Conservation (phyloP, 2,888 invertebrate species). For the Hanleya hanleyi region DNA sequence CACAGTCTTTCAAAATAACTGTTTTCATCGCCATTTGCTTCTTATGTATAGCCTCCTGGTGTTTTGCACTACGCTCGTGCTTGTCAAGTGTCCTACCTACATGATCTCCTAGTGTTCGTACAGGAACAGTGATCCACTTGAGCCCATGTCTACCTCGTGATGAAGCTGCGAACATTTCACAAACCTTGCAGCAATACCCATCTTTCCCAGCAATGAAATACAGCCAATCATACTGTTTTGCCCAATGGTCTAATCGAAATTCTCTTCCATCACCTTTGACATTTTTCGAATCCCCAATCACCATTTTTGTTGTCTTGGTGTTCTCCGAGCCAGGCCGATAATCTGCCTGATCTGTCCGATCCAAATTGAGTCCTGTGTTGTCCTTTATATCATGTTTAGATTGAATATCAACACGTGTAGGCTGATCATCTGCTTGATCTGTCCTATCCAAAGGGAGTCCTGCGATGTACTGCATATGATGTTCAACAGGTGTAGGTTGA, state of each 20-base stretch:
- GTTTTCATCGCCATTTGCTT: not conserved
- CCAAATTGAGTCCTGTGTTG: too few species aligned
- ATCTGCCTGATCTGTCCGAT: too few species aligned
- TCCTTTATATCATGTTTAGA: too few species aligned
- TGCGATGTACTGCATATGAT: too few species aligned
- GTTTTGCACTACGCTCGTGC: not conserved
- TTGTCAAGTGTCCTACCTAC: not conserved
- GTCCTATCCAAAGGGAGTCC: too few species aligned
- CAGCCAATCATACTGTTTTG: not conserved
- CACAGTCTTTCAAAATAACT: too few species aligned
- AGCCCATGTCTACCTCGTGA: not conserved
- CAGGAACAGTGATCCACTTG: not conserved
- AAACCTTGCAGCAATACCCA: not conserved
- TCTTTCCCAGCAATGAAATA: not conserved
- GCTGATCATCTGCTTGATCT: too few species aligned
- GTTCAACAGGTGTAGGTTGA: too few species aligned
- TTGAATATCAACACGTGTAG: too few species aligned
- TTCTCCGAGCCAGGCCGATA: too few species aligned
- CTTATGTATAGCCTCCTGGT: not conserved
- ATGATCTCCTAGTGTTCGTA: not conserved
- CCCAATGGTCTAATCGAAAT: not conserved
- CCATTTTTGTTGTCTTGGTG: too few species aligned
- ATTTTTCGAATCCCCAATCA: too few species aligned
- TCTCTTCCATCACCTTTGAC: not conserved
- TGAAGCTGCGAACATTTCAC: not conserved